Conservation (phyloP, 2,113 vertebrate species). For the Dicrurus megarhynchus region DNA sequence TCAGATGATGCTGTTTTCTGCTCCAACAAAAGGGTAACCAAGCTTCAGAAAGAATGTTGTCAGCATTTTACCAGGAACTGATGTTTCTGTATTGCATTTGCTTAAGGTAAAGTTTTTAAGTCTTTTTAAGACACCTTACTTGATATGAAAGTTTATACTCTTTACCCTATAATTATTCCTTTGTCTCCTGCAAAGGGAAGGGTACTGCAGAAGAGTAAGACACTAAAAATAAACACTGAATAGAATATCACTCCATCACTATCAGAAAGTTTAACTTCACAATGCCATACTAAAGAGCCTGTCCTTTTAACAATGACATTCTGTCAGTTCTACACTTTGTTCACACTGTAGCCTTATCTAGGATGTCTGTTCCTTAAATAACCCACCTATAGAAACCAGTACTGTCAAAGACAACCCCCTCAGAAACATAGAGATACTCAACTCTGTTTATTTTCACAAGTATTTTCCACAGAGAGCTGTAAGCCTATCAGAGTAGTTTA, state of each 20-base stretch:
- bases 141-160: background rate
- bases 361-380: background rate
- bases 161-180: background rate
- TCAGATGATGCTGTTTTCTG: background rate
- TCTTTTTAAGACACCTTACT: background rate
- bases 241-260: background rate
- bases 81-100: background rate
- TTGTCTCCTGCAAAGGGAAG: background rate
- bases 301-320: background rate
- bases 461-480: background rate
- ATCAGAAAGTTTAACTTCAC: background rate
- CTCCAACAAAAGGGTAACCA: background rate
- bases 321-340: background rate
- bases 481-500: background rate
- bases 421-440: background rate
- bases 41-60: background rate
- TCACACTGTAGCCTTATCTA: background rate
- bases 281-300: background rate
- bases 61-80: background rate
- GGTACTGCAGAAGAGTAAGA: background rate
- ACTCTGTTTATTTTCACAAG: background rate
- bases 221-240: background rate
- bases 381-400: accelerated
- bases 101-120: background rate
- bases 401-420: background rate